phyloP scores from a whole-genome alignment of 2,888 invertebrate genomes.

The Acheta domesticus region DNA sequence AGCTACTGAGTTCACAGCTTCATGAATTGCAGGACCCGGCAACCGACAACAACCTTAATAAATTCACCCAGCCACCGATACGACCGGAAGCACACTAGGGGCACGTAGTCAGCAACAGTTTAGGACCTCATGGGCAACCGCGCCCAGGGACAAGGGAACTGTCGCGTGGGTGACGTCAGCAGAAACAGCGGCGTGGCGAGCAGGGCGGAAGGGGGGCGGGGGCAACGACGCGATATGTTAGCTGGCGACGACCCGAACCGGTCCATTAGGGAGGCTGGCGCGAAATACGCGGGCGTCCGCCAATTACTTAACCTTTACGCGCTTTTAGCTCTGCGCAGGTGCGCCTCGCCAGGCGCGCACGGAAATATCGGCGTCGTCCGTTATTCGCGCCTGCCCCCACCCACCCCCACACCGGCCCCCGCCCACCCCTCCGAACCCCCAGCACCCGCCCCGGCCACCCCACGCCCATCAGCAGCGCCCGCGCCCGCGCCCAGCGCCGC shows the following conservation, averaged over 20 bases:
- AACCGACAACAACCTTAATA: no score
- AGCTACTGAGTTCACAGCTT: no score
- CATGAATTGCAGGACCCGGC: no score
- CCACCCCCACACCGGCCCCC: not conserved
- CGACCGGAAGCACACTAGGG: not conserved
- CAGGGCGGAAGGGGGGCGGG: no score
- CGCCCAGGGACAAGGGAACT: not conserved
- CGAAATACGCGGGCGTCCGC: not conserved
- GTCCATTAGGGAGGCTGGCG: not conserved
- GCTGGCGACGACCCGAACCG: not conserved
- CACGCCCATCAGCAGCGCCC: no score
- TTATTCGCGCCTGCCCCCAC: not conserved
- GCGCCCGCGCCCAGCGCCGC: no score
- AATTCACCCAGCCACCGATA: no score
- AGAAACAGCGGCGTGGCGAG: not conserved
- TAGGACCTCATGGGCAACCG: not conserved
- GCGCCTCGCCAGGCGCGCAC: not conserved
- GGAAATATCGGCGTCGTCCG: constrained; percentile 18
- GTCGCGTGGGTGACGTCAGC: not conserved
- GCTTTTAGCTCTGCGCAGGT: constrained; percentile 18
- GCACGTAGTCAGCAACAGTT: no score
- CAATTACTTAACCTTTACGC: constrained; percentile 18
- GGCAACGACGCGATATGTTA: not conserved
- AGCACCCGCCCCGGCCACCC: no score
- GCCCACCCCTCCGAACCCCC: no score